phyloP scores from a whole-genome alignment of 2,797 vertebrate genomes.

The Sarcoramphus papa region DNA sequence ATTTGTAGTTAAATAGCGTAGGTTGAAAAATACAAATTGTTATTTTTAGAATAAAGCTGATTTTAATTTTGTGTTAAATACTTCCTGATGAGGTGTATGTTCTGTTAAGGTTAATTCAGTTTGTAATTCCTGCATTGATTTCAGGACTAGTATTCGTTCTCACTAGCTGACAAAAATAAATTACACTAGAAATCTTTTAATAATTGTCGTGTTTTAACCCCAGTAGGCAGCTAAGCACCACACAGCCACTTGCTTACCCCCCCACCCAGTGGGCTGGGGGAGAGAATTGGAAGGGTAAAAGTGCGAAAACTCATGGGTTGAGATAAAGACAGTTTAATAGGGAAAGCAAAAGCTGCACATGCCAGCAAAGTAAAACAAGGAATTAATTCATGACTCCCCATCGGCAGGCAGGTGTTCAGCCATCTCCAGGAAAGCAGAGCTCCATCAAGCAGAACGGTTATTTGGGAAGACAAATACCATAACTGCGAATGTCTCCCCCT shows the following conservation, averaged over 20 bases:
- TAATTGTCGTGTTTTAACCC: background rate
- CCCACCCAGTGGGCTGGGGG: no score
- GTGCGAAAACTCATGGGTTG: rapidly evolving
- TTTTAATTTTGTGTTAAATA: background rate
- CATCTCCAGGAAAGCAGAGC: background rate
- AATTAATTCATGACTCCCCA: rapidly evolving
- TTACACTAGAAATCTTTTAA: background rate
- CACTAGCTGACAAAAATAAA: background rate
- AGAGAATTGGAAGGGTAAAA: background rate
- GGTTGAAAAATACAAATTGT: background rate
- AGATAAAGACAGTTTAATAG: background rate
- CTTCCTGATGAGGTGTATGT: background rate
- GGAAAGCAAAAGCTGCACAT: rapidly evolving
- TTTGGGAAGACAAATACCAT: background rate
- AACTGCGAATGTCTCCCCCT: rapidly evolving
- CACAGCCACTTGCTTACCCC: rapidly evolving
- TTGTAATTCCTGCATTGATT: background rate
- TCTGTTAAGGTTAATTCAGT: background rate
- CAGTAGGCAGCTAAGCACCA: background rate
- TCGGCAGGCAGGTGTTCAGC: background rate
- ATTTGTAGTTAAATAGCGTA: background rate
- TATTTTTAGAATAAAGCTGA: background rate
- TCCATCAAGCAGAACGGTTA: rapidly evolving
- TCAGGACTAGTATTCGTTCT: background rate
- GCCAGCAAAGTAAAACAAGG: background rate